These are phyloP conservation scores for Zeugodacus cucurbitae DNA, from an alignment of 1,140 invertebrate genomes.

Conservation along the genomic window DNA sequence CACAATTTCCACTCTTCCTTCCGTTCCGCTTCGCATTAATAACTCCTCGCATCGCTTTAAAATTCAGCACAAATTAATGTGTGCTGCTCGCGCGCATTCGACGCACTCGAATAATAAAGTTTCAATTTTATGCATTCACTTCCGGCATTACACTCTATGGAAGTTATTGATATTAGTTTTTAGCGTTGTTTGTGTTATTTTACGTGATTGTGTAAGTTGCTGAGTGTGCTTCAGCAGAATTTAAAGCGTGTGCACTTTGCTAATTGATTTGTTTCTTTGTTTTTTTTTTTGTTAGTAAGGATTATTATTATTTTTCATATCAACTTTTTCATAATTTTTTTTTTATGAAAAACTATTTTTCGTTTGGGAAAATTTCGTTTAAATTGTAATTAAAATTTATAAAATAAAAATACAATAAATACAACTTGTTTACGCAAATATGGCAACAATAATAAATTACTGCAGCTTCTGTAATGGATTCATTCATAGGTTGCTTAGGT, in stretches of 20 bases:
- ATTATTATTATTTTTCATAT: no score
- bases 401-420: no score
- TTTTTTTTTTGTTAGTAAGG: no score
- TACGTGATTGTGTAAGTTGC: neutral
- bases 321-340: no score
- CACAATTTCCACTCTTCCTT: slow-evolving; percentile 20
- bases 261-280: neutral
- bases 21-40: neutral
- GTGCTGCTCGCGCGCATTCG: neutral
- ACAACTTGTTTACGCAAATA: no score
- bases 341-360: no score
- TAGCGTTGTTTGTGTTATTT: neutral
- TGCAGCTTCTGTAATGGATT: no score
- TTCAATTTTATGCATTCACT: slow-evolving; percentile 31
- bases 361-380: no score
- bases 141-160: neutral
- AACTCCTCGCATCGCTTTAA: neutral
- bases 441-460: no score
- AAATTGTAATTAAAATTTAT: no score
- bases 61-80: neutral
- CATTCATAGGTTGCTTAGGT: no score
- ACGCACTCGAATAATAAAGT: neutral
- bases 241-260: neutral
- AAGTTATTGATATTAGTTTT: slow-evolving; percentile 1
- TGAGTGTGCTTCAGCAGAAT: neutral